Percentiles rank a stretch among this genome's conserved stretches.
phyloP scores from a whole-genome alignment of 2,113 vertebrate genomes.

The Eulemur rufifrons region DNA sequence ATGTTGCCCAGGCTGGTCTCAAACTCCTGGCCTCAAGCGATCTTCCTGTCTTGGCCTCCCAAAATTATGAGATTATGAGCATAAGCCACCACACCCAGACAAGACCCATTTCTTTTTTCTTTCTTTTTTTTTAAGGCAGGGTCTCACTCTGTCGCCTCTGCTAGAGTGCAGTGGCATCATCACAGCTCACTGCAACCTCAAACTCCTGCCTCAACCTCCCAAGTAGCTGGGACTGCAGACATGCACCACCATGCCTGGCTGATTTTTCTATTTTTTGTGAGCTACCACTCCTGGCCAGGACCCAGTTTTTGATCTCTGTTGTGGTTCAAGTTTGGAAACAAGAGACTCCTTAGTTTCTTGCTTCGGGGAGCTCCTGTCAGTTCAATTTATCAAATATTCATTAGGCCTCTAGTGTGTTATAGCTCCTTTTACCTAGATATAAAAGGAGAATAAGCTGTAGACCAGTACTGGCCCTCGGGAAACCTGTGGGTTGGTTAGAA shows the following conservation, averaged over 20 bases:
- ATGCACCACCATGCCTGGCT: too few species aligned
- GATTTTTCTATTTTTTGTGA: too few species aligned
- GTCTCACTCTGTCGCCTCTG: too few species aligned
- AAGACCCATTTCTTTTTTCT: too few species aligned
- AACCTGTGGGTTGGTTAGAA: background rate
- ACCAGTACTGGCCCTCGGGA: background rate
- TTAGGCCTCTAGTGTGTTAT: background rate
- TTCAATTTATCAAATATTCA: constrained; percentile 32
- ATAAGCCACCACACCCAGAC: too few species aligned
- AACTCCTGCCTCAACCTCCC: too few species aligned
- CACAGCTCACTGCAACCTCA: too few species aligned
- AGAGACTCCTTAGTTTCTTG: constrained; percentile 17
- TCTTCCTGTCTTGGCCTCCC: too few species aligned
- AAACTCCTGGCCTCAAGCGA: background rate
- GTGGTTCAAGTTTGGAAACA: constrained; percentile 20
- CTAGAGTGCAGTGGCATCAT: too few species aligned
- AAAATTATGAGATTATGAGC: too few species aligned
- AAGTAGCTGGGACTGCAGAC: too few species aligned
- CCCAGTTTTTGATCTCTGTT: constrained; percentile 42
- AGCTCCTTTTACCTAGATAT: background rate
- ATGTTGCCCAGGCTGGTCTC: background rate
- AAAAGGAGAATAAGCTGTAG: background rate
- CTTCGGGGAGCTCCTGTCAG: background rate
- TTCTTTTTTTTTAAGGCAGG: too few species aligned
- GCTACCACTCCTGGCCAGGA: background rate